phyloP scores from a whole-genome alignment of 1,140 invertebrate species.

The Drosophila busckii region DNA sequence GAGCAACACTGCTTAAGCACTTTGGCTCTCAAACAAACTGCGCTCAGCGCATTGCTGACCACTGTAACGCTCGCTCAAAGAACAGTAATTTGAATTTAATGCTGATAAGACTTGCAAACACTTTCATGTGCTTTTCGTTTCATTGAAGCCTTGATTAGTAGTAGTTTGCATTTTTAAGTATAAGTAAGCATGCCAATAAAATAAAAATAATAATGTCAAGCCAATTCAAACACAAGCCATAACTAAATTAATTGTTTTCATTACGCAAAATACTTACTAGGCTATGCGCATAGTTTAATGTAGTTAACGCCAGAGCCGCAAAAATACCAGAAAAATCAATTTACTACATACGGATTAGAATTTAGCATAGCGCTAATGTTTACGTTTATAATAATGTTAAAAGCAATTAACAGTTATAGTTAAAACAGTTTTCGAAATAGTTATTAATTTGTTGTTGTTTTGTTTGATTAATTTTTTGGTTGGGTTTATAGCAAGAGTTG shows the following conservation, averaged over 20 bases:
- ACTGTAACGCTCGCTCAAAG: too few relatives aligned
- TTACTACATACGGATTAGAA: conserved; percentile 30
- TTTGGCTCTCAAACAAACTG: too few relatives aligned
- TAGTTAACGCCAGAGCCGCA: conserved; percentile 40
- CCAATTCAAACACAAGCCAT: conserved; percentile 20
- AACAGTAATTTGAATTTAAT: too few relatives aligned
- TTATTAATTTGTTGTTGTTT: conserved; percentile 13
- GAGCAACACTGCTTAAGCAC: too few relatives aligned
- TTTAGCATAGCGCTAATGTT: conserved; percentile 33
- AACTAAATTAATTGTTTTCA: conserved; percentile 2
- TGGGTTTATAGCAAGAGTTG: conserved; percentile 13
- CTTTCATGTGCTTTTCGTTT: not conserved
- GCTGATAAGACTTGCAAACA: too few relatives aligned
- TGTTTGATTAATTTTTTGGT: conserved; percentile 17
- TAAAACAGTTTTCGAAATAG: conserved; percentile 5
- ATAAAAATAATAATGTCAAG: conserved; percentile 32
- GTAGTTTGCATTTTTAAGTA: conserved; percentile 16
- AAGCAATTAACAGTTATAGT: conserved; percentile 35
- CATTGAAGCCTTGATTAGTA: conserved; percentile 11
- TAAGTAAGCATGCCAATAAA: conserved; percentile 31
- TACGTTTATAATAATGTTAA: conserved; percentile 14
- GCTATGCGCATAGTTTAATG: conserved; percentile 32
- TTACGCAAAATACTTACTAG: conserved; percentile 54
- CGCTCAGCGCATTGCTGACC: too few relatives aligned
- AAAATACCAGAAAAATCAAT: conserved; percentile 29